phyloP scores from a whole-genome alignment of 30 jellyfish, hydroid and myxozoan genomes.

The Pelagia noctiluca region DNA sequence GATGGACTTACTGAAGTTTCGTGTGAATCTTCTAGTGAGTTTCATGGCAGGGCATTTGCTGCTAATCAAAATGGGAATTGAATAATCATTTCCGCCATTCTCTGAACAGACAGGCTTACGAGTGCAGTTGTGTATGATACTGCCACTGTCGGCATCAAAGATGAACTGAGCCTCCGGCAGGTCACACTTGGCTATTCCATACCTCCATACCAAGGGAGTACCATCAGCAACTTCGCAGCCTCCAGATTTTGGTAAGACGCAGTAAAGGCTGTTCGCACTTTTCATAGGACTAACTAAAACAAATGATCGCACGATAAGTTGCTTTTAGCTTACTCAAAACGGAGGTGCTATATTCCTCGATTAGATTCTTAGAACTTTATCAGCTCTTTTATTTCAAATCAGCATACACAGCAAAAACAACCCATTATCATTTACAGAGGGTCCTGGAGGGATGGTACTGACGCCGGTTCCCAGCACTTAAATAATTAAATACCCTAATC shows the following conservation, averaged over 20 bases:
- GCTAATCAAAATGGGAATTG: constrained; percentile 27
- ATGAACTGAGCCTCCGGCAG: constrained; percentile 78
- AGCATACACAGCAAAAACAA: too few species aligned
- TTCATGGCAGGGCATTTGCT: constrained; percentile 59
- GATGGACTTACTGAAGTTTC: constrained; percentile 52
- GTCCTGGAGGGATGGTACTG: too few species aligned
- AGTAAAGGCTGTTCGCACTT: constrained; percentile 42
- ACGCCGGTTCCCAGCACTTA: too few species aligned
- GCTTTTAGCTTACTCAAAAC: too few species aligned
- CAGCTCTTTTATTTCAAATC: too few species aligned
- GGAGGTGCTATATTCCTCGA: too few species aligned
- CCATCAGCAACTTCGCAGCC: constrained; percentile 74
- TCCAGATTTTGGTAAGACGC: constrained; percentile 87
- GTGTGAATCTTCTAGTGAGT: constrained; percentile 38
- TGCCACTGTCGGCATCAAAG: constrained; percentile 81
- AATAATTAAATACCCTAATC: too few species aligned
- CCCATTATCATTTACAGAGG: too few species aligned
- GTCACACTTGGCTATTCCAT: constrained; percentile 72
- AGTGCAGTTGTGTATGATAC: constrained; percentile 85
- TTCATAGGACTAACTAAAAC: constrained; percentile 64
- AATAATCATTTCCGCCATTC: constrained; percentile 44
- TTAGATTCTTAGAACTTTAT: too few species aligned
- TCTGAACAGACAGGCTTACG: constrained; percentile 90
- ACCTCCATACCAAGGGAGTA: constrained; percentile 71
- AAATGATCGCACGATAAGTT: not conserved